Conservation (phyloP, 2,797 vertebrate species). For the Gymnopithys bicolor region DNA sequence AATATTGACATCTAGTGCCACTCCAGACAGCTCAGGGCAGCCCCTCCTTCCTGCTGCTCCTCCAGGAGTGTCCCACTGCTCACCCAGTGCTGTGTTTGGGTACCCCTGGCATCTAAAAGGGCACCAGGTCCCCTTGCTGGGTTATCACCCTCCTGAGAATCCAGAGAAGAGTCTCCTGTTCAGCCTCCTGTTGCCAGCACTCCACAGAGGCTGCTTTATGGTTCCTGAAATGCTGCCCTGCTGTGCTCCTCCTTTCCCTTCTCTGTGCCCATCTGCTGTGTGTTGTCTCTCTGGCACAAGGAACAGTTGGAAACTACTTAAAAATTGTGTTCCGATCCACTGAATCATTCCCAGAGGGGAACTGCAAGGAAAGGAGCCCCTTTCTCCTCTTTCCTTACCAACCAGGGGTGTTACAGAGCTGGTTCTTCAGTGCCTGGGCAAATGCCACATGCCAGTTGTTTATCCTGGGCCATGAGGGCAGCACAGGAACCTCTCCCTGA, state of each 20-base stretch:
- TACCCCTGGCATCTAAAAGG: background rate
- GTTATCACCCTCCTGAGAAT: background rate
- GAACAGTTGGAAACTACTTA: constrained; percentile 8
- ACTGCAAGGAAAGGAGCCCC: background rate
- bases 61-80: background rate
- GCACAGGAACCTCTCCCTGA: background rate
- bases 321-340: background rate
- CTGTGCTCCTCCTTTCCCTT: background rate
- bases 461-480: background rate
- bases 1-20: fast-evolving
- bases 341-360: background rate
- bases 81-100: background rate
- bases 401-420: background rate
- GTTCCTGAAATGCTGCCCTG: background rate
- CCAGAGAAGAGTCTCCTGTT: background rate
- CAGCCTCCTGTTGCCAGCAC: background rate
- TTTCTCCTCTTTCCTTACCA: background rate
- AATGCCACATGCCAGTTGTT: fast-evolving
- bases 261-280: constrained; percentile 11
- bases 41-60: background rate
- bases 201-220: background rate
- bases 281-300: constrained; percentile 1
- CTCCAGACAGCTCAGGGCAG: background rate
- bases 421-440: background rate
- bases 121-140: background rate